phyloP scores from a whole-genome alignment of 2,888 invertebrate genomes.

The Mythimna loreyi region DNA sequence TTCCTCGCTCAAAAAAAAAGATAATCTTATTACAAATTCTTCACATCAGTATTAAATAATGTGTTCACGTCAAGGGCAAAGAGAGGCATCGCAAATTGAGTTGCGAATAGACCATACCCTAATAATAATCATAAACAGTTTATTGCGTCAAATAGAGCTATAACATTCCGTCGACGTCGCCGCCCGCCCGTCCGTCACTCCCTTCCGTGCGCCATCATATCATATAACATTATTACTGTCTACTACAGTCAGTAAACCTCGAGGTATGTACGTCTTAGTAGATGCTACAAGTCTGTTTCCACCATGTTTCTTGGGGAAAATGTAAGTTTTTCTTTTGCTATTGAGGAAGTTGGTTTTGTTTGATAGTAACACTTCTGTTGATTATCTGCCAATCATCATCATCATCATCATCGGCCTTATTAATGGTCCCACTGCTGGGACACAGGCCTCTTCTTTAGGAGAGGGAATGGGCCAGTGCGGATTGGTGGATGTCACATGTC shows the following conservation, averaged over 20 bases:
- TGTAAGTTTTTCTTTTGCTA: background rate
- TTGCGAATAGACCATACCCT: background rate
- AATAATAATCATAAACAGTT: background rate
- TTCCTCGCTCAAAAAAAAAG: too few relatives aligned
- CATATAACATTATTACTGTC: slow-evolving; percentile 39
- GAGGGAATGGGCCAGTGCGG: too few relatives aligned
- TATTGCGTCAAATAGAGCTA: slow-evolving; percentile 4
- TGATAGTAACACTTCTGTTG: background rate
- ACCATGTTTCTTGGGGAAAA: too few relatives aligned
- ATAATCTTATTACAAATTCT: too few relatives aligned
- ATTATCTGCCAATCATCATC: too few relatives aligned
- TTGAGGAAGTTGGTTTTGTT: background rate
- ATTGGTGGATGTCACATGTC: too few relatives aligned
- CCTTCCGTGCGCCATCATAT: slow-evolving; percentile 1
- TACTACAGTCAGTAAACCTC: slow-evolving; percentile 16
- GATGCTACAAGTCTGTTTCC: background rate
- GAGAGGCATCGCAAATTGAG: background rate
- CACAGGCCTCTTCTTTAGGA: too few relatives aligned
- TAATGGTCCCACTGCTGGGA: too few relatives aligned
- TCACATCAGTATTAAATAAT: background rate
- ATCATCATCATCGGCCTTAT: too few relatives aligned
- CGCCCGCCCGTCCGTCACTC: slow-evolving; percentile 25
- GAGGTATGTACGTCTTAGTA: background rate
- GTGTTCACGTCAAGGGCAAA: background rate
- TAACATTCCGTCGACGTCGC: background rate